Evolutionary conservation across 2,113 vertebrate genomes (phyloP).

Genomic region (Callionymus lyra): DNA sequence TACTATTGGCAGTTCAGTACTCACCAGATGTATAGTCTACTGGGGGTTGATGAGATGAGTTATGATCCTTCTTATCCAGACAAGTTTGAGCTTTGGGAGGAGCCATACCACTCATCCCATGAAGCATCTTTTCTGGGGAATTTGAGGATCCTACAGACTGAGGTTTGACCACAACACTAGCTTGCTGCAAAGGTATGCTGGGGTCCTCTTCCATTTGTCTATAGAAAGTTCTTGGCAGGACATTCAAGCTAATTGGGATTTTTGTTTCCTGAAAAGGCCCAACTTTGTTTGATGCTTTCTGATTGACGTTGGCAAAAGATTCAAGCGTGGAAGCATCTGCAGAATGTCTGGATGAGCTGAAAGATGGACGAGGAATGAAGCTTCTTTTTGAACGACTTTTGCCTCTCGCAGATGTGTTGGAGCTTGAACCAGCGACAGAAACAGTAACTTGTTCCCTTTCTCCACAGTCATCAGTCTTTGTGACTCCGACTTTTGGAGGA

Average conservation of each 20-base stretch:
- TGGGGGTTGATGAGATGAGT: background rate
- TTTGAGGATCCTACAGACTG: constrained; percentile 12
- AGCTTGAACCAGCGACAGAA: background rate
- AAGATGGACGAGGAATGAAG: constrained; percentile 30
- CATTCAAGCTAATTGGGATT: background rate
- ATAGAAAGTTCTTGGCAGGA: constrained; percentile 16
- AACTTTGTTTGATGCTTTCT: constrained; percentile 3
- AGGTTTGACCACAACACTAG: constrained; percentile 1
- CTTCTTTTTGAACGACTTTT: constrained; percentile 29
- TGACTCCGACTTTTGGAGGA: no score
- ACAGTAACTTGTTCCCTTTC: no score
- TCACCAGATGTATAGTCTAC: constrained; percentile 53
- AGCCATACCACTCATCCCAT: constrained; percentile 10
- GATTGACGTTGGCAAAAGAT: constrained; percentile 1
- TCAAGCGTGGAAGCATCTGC: constrained; percentile 12
- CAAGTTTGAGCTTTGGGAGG: constrained; percentile 8
- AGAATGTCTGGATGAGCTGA: constrained; percentile 24
- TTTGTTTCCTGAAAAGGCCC: constrained; percentile 9
- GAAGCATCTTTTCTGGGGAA: constrained; percentile 4
- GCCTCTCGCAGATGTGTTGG: constrained; percentile 5
- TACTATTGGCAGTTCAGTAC: no score
- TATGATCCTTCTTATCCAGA: constrained; percentile 51
- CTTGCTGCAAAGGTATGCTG: constrained; percentile 1
- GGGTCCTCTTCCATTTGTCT: constrained; percentile 17
- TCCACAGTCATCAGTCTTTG: no score